Conservation (phyloP, 2,797 vertebrate genomes). For the Pachyuromys duprasi region DNA sequence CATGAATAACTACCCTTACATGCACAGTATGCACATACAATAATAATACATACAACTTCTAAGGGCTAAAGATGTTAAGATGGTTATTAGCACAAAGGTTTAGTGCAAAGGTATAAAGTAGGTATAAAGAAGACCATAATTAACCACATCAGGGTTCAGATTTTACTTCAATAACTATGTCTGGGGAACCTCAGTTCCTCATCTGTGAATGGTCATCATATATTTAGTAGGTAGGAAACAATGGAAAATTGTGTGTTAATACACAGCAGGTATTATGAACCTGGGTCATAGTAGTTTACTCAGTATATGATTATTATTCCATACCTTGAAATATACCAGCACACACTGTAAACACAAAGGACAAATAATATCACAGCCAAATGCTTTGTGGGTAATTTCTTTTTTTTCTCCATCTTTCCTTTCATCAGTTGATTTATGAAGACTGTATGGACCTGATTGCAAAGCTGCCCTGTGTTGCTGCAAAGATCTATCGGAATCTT, state of each 20-base stretch:
- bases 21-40: neutral
- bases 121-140: neutral
- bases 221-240: neutral
- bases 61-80: neutral
- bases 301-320: neutral
- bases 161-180: slow-evolving; percentile 33
- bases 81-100: neutral
- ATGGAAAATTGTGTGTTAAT: slow-evolving; percentile 3
- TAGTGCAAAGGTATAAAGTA: neutral
- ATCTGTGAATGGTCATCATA: slow-evolving; percentile 9
- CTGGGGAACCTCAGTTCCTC: neutral
- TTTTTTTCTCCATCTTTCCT: neutral
- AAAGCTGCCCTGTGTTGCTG: slow-evolving; percentile 97
- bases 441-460: slow-evolving; percentile 99
- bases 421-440: slow-evolving; percentile 93
- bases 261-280: neutral
- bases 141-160: neutral
- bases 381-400: slow-evolving; percentile 50
- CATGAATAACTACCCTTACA: too few relatives aligned
- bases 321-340: neutral
- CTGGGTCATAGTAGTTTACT: neutral
- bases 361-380: neutral
- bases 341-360: neutral
- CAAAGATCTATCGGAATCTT: slow-evolving; percentile 98
- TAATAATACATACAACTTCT: neutral